Conservation (phyloP, 2,888 invertebrate genomes). For the Quadriops clusia region DNA sequence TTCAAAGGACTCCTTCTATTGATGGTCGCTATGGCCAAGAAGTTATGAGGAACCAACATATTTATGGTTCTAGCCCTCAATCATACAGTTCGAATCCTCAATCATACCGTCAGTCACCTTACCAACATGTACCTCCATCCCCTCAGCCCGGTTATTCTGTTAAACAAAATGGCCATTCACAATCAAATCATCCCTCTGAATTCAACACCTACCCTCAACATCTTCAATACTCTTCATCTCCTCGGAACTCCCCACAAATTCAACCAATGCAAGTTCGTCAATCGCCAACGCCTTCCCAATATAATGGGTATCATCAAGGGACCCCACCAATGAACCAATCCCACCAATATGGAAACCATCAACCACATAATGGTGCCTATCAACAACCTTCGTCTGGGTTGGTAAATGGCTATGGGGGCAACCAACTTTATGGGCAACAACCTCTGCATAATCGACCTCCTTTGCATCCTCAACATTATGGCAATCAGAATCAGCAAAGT, state of each 20-base stretch:
- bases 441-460: no score
- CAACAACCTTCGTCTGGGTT: no score
- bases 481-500: no score
- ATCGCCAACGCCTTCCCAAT: conserved; percentile 17
- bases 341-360: no score
- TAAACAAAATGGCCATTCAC: not conserved
- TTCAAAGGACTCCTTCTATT: no score
- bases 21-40: conserved; percentile 9
- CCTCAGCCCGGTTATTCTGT: not conserved
- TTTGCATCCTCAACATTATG: no score
- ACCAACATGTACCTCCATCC: conserved; percentile 23
- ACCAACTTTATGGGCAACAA: no score
- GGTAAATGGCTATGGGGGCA: no score
- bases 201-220: conserved; percentile 11
- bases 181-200: conserved; percentile 7
- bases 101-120: conserved; percentile 27
- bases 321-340: no score
- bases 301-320: no score
- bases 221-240: conserved; percentile 15
- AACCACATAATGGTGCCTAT: no score
- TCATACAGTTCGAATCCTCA: conserved; percentile 24
- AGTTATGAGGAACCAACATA: not conserved
- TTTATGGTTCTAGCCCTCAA: conserved; percentile 21
- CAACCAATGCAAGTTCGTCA: conserved; percentile 19
- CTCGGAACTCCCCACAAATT: conserved; percentile 7